These are phyloP conservation scores for Coenonympha arcania DNA, from an alignment of 2,888 invertebrate genomes.

Conservation along the genomic window DNA sequence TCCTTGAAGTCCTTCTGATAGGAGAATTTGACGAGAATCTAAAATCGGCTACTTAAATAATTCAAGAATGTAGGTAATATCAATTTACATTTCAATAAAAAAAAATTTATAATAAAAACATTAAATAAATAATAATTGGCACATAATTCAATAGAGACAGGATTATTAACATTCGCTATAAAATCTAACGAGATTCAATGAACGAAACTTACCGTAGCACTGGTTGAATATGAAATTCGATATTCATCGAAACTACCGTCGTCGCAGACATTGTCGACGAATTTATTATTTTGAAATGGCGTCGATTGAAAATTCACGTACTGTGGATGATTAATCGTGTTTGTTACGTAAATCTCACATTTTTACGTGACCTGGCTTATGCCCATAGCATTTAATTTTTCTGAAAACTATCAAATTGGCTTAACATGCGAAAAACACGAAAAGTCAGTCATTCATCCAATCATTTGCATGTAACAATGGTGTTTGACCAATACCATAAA, in stretches of 20 bases:
- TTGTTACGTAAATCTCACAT: not conserved
- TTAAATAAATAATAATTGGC: not conserved
- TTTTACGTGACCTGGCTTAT: too few species aligned
- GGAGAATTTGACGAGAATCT: too few species aligned
- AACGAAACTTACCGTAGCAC: conserved; percentile 10
- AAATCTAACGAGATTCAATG: conserved; percentile 14
- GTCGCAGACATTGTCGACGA: conserved; percentile 1
- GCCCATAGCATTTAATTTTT: too few species aligned
- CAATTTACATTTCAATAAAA: too few species aligned
- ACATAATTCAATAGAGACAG: not conserved
- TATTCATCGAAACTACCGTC: not conserved
- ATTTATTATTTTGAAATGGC: not conserved
- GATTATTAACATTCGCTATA: not conserved
- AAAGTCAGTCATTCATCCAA: too few species aligned
- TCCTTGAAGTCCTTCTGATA: too few species aligned
- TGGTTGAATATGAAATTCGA: conserved; percentile 10
- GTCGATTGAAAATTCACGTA: not conserved
- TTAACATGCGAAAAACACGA: too few species aligned
- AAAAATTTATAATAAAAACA: not conserved
- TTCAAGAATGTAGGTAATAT: too few species aligned
- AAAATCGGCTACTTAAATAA: too few species aligned
- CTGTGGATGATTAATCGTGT: not conserved
- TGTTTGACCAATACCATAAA: too few species aligned
- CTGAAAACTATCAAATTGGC: too few species aligned
- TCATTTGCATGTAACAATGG: too few species aligned